Evolutionary conservation across 1,140 invertebrate genomes (phyloP).

Genomic region (Drosophila guanche): DNA sequence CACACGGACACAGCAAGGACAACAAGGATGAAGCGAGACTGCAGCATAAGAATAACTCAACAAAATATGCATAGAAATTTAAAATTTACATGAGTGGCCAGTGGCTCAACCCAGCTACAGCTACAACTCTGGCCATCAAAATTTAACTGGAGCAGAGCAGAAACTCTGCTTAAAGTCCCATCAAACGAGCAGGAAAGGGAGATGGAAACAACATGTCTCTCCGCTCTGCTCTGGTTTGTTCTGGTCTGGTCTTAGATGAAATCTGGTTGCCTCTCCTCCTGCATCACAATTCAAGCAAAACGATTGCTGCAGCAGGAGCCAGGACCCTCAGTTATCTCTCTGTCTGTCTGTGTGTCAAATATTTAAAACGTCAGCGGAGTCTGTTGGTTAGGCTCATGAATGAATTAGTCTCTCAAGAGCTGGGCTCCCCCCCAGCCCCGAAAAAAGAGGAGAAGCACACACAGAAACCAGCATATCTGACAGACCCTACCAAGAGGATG

Average conservation of each 20-base stretch:
- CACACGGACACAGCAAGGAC: not conserved
- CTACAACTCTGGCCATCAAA: constrained; percentile 14
- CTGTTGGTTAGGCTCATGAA: constrained; percentile 46
- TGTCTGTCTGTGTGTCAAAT: constrained; percentile 49
- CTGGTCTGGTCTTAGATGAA: not conserved
- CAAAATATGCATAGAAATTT: constrained; percentile 77
- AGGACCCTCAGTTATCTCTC: not conserved
- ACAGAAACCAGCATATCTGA: not conserved
- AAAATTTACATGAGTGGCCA: constrained; percentile 53
- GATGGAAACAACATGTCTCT: constrained; percentile 47
- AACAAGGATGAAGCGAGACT: constrained; percentile 6
- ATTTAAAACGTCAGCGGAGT: constrained; percentile 57
- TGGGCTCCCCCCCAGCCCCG: not conserved
- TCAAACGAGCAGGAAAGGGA: constrained; percentile 19
- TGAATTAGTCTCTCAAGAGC: constrained; percentile 49
- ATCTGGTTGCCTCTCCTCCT: no score
- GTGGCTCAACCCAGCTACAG: constrained; percentile 10
- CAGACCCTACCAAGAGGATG: constrained; percentile 5
- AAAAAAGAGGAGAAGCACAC: not conserved
- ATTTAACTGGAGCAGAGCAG: constrained; percentile 15
- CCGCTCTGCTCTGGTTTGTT: no score
- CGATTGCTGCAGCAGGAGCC: no score
- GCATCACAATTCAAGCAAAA: no score
- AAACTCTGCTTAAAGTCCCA: constrained; percentile 50
- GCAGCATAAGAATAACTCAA: constrained; percentile 51